These are phyloP conservation scores for Stenodema calcarata DNA, from an alignment of 2,888 invertebrate species.

Conservation along the genomic window DNA sequence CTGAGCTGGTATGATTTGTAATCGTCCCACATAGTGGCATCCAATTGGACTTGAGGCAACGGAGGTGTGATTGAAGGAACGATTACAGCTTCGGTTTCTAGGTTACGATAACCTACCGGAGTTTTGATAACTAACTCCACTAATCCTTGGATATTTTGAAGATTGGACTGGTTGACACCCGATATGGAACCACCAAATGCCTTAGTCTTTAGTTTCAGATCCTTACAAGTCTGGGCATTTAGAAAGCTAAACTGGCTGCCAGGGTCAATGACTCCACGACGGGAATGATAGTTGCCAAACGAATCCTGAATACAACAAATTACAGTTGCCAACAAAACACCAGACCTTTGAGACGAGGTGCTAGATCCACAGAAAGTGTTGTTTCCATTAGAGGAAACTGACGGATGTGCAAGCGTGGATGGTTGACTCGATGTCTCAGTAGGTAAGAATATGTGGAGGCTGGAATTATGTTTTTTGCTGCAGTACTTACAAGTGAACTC, in stretches of 20 bases:
- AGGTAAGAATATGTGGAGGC: neutral
- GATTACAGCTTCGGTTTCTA: neutral
- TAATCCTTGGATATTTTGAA: neutral
- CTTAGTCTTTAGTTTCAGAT: neutral
- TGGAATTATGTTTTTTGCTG: neutral
- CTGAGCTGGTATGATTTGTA: constrained; percentile 1
- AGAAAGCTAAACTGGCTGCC: neutral
- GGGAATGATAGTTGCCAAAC: neutral
- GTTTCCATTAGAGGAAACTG: neutral
- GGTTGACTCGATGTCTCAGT: neutral
- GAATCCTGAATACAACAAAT: neutral
- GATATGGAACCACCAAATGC: neutral
- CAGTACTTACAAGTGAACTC: neutral
- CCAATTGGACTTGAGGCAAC: neutral
- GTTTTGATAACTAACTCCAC: neutral
- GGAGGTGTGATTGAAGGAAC: neutral
- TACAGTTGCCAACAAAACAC: neutral
- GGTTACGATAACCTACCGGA: neutral
- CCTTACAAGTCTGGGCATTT: neutral
- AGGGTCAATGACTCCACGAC: neutral
- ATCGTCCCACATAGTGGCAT: neutral
- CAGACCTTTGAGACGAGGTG: neutral
- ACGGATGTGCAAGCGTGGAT: neutral
- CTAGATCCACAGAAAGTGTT: neutral
- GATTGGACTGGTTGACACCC: neutral